phyloP scores from a whole-genome alignment of 2,113 vertebrate genomes.

The Astatotilapia flaviijosephi region DNA sequence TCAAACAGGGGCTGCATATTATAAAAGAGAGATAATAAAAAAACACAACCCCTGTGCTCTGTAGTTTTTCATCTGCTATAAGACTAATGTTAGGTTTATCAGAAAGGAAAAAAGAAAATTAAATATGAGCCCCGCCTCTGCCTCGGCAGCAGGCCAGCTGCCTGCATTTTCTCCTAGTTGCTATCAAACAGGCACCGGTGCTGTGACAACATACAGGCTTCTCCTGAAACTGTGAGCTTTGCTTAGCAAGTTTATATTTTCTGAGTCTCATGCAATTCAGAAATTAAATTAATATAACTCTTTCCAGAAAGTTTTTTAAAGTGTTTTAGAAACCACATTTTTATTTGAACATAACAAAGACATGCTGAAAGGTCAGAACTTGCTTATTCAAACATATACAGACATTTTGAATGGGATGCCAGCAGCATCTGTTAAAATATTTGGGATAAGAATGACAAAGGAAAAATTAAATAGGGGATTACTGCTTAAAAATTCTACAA shows the following conservation, averaged over 20 bases:
- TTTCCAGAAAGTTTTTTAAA: background rate
- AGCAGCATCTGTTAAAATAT: background rate
- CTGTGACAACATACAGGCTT: background rate
- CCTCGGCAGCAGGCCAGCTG: background rate
- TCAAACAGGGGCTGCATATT: background rate
- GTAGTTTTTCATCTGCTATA: background rate
- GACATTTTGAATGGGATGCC: background rate
- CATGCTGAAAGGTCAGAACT: background rate
- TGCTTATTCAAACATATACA: background rate
- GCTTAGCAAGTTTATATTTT: background rate
- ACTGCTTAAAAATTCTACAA: rapidly evolving
- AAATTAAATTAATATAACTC: background rate
- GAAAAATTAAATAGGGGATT: background rate
- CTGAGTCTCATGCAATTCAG: background rate
- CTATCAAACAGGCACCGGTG: background rate
- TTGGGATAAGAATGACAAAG: rapidly evolving
- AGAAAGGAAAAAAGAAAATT: background rate
- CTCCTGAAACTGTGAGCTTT: background rate
- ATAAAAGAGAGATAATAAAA: background rate
- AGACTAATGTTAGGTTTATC: background rate
- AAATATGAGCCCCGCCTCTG: background rate
- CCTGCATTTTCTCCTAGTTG: background rate
- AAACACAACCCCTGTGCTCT: background rate
- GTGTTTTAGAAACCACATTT: background rate
- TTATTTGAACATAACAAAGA: background rate